These are phyloP conservation scores for Hylyphantes graminicola DNA, from an alignment of 1,140 invertebrate species.

Conservation along the genomic window DNA sequence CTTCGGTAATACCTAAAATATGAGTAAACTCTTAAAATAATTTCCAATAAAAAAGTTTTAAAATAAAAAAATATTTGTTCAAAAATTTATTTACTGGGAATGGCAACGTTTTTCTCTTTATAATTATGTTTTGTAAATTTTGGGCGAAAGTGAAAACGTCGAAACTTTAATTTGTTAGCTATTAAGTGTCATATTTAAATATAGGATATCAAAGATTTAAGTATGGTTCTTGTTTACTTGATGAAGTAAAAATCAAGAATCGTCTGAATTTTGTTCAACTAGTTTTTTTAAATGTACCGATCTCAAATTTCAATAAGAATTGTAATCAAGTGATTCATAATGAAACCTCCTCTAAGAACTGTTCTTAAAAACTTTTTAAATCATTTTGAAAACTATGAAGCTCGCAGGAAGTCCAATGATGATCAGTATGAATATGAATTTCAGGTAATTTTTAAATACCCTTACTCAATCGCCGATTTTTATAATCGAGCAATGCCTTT, in stretches of 20 bases:
- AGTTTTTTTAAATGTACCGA: not conserved
- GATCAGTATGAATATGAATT: constrained; percentile 71
- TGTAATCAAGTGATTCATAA: constrained; percentile 33
- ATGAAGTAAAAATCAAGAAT: not conserved
- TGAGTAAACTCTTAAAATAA: not conserved
- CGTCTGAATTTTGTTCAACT: not conserved
- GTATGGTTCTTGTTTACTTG: not conserved
- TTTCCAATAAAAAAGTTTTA: not conserved
- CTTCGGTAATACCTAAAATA: not conserved
- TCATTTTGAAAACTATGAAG: constrained; percentile 70
- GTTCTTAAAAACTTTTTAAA: constrained; percentile 71
- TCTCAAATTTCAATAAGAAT: constrained; percentile 12
- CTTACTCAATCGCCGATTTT: too few relatives aligned
- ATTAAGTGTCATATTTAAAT: too few relatives aligned
- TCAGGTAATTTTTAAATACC: constrained; percentile 66
- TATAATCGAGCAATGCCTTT: too few relatives aligned
- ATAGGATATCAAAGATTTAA: not conserved
- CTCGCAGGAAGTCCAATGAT: constrained; percentile 66
- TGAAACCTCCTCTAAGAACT: constrained; percentile 65
- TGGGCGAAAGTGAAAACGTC: constrained; percentile 58
- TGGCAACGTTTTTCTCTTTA: constrained; percentile 28
- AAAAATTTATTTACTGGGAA: not conserved
- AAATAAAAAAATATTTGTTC: not conserved
- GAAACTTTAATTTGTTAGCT: not conserved
- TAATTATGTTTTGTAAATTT: constrained; percentile 58